Evolutionary conservation across 2,888 invertebrate species (phyloP), one percentile per base, ranked within the genome.

Genomic region (Saturnia japonica): DNA sequence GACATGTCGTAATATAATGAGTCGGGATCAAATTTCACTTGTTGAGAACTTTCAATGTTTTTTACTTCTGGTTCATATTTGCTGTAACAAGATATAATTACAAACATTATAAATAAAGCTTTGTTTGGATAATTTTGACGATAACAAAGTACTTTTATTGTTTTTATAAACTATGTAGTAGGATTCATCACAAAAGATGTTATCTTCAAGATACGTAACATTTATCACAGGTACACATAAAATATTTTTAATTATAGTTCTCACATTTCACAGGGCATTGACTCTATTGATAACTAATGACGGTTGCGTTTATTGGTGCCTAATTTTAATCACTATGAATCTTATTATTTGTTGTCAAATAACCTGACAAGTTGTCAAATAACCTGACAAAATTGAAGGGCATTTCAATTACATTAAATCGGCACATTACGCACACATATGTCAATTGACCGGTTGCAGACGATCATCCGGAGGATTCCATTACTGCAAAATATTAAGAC

Each of bases 1-100:
- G 81, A 74, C 90, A 90, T 88, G 69, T 91, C 85, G 72, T 91
- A 91, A 72, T 83, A 85, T 68, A 82, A 57, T 0, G 83, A 77
- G 0, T 82, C 73, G 0, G 78, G 82, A 43, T 82, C 74, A 69
- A 81, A 85, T 67, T 67, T 77, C 34, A 68, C 68, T 34, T 34
- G 34, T 34, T 45, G 1, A 72, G 62, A 1, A 69, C 73, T 67
- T 67, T 45, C n/a, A 40, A 43, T 19, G n/a, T 51, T 25, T 19
- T 43, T 67, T 47, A 47, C 54, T 34, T 54, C 57, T 40, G 43
- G 22, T 40, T 60, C 25, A 42, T 67, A 45, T n/a, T 77, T 74
- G 67, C 80, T 80, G 76, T 57, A 80, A 80, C 40, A 54, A 42
- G 68, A 64, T 60, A 60, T 60, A 25, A 57, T 22, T 60, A 60